phyloP scores from a whole-genome alignment of 2,113 vertebrate species.

The Tricholaema leucomelas region DNA sequence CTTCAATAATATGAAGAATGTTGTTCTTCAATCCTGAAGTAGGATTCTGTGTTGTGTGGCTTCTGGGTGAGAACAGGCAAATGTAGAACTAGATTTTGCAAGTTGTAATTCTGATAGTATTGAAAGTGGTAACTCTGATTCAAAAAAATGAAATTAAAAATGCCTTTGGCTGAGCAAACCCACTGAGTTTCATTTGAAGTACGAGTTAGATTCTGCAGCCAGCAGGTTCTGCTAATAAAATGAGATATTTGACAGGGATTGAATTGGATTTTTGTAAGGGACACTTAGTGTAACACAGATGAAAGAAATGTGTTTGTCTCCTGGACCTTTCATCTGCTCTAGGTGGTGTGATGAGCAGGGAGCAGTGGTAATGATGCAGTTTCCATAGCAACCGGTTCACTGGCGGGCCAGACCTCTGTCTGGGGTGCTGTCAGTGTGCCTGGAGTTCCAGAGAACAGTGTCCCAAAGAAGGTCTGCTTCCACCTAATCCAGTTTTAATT shows the following conservation, averaged over 20 bases:
- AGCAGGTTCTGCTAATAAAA: background rate
- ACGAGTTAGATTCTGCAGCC: rapidly evolving
- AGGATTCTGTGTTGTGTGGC: background rate
- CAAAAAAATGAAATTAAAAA: background rate
- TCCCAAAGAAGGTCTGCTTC: slow-evolving; percentile 77
- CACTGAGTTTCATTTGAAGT: background rate
- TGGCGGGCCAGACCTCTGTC: slow-evolving; percentile 78
- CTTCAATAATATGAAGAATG: background rate
- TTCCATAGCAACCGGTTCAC: slow-evolving; percentile 80
- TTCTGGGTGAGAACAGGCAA: background rate
- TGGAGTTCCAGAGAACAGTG: slow-evolving; percentile 73
- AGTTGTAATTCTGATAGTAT: background rate
- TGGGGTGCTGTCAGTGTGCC: slow-evolving; percentile 78
- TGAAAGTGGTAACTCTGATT: background rate
- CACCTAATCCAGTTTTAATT: slow-evolving; percentile 99
- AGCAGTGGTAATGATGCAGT: slow-evolving; percentile 69
- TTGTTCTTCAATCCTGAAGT: background rate
- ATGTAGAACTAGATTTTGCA: background rate
- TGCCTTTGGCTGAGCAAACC: background rate
- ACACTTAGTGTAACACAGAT: background rate
- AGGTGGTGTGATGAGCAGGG: slow-evolving; percentile 55
- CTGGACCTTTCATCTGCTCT: slow-evolving; percentile 59
- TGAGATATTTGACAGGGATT: background rate
- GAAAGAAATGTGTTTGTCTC: slow-evolving; percentile 25
- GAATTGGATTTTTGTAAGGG: background rate